phyloP scores from a whole-genome alignment of 64 coral and sea anemone genomes.

The Actinia equina region DNA sequence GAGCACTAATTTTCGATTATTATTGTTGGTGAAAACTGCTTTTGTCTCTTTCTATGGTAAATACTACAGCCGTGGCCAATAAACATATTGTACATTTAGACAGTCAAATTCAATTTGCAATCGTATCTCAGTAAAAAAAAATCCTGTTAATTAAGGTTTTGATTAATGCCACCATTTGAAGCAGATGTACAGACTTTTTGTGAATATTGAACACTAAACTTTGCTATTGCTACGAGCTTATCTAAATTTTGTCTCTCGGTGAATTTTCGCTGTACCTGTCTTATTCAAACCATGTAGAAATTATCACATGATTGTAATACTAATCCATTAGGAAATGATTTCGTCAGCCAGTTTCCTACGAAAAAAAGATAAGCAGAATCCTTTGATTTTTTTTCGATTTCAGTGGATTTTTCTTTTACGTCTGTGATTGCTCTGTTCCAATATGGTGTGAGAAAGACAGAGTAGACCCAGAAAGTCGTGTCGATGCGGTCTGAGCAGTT shows the following conservation, averaged over 20 bases:
- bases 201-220: background rate
- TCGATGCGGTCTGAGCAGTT: slow-evolving; percentile 16
- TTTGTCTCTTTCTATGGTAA: background rate
- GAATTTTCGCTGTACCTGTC: too few relatives aligned
- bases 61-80: background rate
- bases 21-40: background rate
- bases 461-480: background rate
- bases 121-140: background rate
- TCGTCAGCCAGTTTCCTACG: background rate
- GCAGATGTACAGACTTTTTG: background rate
- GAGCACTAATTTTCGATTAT: background rate
- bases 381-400: too few relatives aligned
- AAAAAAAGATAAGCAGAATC: background rate
- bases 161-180: background rate
- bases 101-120: background rate
- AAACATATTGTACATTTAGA: background rate
- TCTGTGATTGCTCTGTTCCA: background rate
- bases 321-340: background rate
- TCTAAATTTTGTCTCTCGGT: too few relatives aligned
- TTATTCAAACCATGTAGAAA: too few relatives aligned
- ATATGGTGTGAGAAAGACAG: slow-evolving; percentile 7
- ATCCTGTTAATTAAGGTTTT: background rate
- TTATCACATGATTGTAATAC: too few relatives aligned
- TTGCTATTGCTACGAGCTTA: background rate
- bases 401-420: background rate